Base-by-base conservation (phyloP, 2,797 vertebrate species). In the Gymnodraco acuticeps region DNA sequence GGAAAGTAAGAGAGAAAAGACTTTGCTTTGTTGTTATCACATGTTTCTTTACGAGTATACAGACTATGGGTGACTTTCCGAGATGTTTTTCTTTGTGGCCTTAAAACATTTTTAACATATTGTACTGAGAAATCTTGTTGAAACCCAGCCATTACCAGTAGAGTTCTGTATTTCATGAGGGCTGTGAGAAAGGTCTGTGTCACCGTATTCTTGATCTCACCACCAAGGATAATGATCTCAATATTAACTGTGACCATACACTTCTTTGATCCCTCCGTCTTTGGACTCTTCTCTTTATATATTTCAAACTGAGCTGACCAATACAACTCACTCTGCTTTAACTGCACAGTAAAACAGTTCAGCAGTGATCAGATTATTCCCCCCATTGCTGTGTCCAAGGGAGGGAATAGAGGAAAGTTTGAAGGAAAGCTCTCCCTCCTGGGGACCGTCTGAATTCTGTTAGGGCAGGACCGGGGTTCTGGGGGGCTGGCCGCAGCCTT, bases 331-430 rank as follows among this genome's bases (percentile, higher is more conserved):
- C 43, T 58, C 63, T 56, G 60, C 48, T 41, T 33, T 38, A 73
- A 68, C 53, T 43, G 41, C 51, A 23, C 51, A 38, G 16, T 56
- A 11, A 76, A 75, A 48, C 58, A 20, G 13, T 43, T 70, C 59
- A 78, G 58, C 41, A 2, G 43, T 70, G 72, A 65, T 79, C 80
- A 70, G n/a, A 74, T 71, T 41, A 73, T 54, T 11, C 27, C 51
- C 27, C 48, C 42, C 42, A 52, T 23, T 6, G 33, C 27, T 73
- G 56, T 43, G 58, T 71, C 38, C 23, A 12, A 56, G 41, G 4
- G 13, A 59, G 54, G 31, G 17, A 52, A 65, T 1, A n/a, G 54
- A 60, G 77, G 47, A 63, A 47, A 50, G 27, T 73, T 55, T 77
- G 33, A 43, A 45, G 60, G 52, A 66, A 73, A 41, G 55, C 72